phyloP scores from a whole-genome alignment of 2,888 invertebrate genomes.

The Mimumesa dahlbomi region DNA sequence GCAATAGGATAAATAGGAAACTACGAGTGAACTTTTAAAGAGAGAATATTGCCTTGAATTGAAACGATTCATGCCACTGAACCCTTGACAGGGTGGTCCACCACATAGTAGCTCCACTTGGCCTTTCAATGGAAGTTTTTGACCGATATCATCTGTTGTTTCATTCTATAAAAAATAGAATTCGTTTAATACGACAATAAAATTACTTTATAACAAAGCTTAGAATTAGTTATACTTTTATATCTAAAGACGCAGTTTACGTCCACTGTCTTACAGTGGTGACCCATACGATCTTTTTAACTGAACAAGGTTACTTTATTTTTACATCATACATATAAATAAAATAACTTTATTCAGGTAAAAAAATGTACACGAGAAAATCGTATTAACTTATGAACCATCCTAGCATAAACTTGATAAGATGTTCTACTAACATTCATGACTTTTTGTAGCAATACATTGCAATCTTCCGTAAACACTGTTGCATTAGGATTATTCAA shows the following conservation, averaged over 20 bases:
- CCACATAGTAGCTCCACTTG: constrained; percentile 92
- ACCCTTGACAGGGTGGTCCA: constrained; percentile 94
- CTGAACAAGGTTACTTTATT: too few species aligned
- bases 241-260: neutral
- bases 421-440: constrained; percentile 83
- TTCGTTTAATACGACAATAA: too few species aligned
- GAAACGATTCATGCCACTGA: constrained; percentile 94
- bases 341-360: too few species aligned
- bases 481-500: constrained; percentile 87
- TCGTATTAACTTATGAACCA: too few species aligned
- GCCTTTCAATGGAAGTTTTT: constrained; percentile 87
- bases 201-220: too few species aligned
- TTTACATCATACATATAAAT: too few species aligned
- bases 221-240: constrained; percentile 9
- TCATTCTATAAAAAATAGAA: constrained; percentile 79
- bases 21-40: constrained; percentile 92
- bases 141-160: constrained; percentile 81
- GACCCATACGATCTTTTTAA: too few species aligned
- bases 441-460: constrained; percentile 85
- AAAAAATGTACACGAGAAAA: too few species aligned
- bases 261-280: neutral
- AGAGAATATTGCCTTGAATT: constrained; percentile 91
- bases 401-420: too few species aligned
- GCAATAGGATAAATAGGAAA: constrained; percentile 90
- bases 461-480: constrained; percentile 92